Evolutionary conservation across 2,113 vertebrate genomes (phyloP), one percentile per base, ranked within the genome.

Genomic region (Pseudorectes ferrugineus): DNA sequence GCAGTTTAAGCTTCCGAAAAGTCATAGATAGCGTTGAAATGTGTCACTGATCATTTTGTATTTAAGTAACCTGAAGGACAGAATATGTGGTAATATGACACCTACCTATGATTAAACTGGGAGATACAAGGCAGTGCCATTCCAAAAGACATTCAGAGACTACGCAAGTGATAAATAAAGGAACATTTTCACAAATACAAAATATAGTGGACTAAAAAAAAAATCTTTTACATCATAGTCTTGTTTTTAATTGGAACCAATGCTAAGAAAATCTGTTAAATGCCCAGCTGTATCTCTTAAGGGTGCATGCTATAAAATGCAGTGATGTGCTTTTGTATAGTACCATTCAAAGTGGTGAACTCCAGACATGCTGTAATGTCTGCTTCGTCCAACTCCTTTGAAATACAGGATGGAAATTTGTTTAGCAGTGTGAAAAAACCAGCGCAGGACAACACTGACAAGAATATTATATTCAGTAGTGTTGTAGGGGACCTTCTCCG

Each of bases 31-130:
- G 28, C 11, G 5, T 76, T 76, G 66, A 92, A 91, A 76, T 73
- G 54, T 95, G 66, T 91, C 85, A 82, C 66, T 58, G 87, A 91
- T 96, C 10, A 26, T 78, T 85, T 91, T 91, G 42, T 85, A 12
- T 93, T 95, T 87, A 85, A 78, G 81, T 67, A 91, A 74, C 63
- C 55, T 74, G 43, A 61, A 83, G 59, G 82, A 85, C 82, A 88
- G 46, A 92, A 10, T 46, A 45, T 65, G 59, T 88, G 51, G n/a
- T 83, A 59, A 14, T 79, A 28, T 73, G 71, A 88, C 85, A 93
- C 31, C 46, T 86, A 48, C 58, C 45, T 70, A 10, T 85, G 92
- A 92, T 93, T 96, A 80, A 94, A 67, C 75, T 66, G 63, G 43
- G 59, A 87, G 85, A 76, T 73, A 74, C 20, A 42, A 82, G 63